phyloP scores from a whole-genome alignment of 2,113 vertebrate genomes.

The Osmerus mordax region DNA sequence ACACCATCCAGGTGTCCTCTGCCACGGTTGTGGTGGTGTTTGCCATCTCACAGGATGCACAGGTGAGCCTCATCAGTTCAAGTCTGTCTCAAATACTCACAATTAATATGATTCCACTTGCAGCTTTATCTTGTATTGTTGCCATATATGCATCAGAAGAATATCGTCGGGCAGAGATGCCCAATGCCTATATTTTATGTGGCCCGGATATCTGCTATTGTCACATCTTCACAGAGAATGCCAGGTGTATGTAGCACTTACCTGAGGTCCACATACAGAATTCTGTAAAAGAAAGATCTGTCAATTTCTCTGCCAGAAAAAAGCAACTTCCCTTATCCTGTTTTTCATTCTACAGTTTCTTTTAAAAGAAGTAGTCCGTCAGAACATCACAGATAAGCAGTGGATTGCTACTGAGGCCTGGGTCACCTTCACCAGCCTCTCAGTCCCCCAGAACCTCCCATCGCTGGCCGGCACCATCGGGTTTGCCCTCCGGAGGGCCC shows the following conservation, averaged over 20 bases:
- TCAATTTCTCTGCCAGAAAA: no score
- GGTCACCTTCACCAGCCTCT: conserved; percentile 46
- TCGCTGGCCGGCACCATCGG: conserved; percentile 53
- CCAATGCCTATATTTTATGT: no score
- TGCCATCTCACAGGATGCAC: conserved; percentile 43
- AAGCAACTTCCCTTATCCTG: not conserved
- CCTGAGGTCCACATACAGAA: no score
- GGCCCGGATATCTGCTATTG: no score
- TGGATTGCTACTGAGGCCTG: conserved; percentile 64
- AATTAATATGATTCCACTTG: no score
- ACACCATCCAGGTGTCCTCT: conserved; percentile 49
- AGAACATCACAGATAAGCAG: conserved; percentile 55
- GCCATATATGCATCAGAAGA: no score
- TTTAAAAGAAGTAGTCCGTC: conserved; percentile 45
- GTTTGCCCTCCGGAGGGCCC: conserved; percentile 52
- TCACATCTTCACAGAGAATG: no score
- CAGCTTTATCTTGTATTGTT: no score
- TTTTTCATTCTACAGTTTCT: conserved; percentile 21
- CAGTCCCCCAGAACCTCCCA: conserved; percentile 27
- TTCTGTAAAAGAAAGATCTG: no score
- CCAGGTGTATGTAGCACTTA: no score
- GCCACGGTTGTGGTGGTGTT: conserved; percentile 55
- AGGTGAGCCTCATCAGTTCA: not conserved
- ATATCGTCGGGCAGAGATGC: no score
- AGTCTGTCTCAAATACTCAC: no score